Evolutionary conservation across 2,797 vertebrate species (phyloP), one percentile per base, ranked within the genome.

Genomic region (Peromyscus aztecus): DNA sequence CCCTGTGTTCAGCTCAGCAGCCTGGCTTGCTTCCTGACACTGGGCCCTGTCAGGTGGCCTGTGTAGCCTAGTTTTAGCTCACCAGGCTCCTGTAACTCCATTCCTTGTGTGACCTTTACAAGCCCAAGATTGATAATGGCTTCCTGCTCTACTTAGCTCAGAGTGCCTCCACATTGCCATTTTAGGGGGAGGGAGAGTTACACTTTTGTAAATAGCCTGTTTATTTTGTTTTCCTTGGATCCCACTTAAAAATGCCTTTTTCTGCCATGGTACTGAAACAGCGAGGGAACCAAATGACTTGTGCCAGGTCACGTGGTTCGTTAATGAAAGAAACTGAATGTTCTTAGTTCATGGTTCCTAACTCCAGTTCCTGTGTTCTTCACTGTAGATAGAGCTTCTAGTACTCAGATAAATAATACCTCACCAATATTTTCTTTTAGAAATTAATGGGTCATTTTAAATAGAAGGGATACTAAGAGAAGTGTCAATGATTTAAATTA

Each of bases 361-460:
- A 67, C 19, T 24, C 24, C 31, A 24, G 13, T 46, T 87, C 24
- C 6, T n/a, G n/a, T 12, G 19, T 55, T 89, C 77, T 55, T 94
- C 84, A n/a, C 17, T 63, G 31, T 65, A 82, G 75, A 49, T 31
- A 11, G 55, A 57, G 11, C 63, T 75, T 82, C 37, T 10, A 37
- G 57, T 27, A 71, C 52, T 57, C 29, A 43, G 12, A 11, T 37
- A 59, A 80, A 55, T n/a, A 71, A 27, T 90, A 86, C 52, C 31
- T 21, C 82, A 88, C 34, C 57, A 67, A 9, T 89, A 46, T 93
- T 94, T 94, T 92, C 65, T 90, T 85, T 93, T 90, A 82, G 73
- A 92, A 94, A 86, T 31, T 85, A 67, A 80, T 82, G 31, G 40
- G 77, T 95, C 65, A 29, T 91, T 94, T 93, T 76, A 57, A 65